Evolutionary conservation across 2,888 invertebrate genomes (phyloP).

Genomic region (Hirtodrosophila duncani): DNA sequence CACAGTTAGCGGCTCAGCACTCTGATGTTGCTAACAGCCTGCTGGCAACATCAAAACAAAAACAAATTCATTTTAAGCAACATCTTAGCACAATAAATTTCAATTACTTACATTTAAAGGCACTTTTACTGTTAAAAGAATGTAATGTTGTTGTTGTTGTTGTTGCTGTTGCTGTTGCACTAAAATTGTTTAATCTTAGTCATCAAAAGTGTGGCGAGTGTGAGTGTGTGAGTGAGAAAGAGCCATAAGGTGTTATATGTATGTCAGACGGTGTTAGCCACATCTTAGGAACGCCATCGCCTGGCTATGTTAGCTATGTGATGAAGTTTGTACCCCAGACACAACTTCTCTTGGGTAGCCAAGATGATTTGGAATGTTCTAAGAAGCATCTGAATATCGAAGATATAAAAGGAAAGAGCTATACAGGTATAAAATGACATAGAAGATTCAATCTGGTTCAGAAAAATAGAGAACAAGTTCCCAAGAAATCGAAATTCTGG

Average conservation of each 20-base stretch:
- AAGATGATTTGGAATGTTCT: not conserved
- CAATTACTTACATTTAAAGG: constrained; percentile 73
- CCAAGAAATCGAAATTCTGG: too few relatives aligned
- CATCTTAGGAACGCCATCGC: too few relatives aligned
- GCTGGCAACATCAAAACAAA: constrained; percentile 36
- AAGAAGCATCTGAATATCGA: not conserved
- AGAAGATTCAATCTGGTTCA: not conserved
- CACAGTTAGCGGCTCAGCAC: constrained; percentile 17
- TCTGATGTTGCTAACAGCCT: not conserved
- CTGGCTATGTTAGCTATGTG: too few relatives aligned
- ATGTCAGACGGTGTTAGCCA: too few relatives aligned
- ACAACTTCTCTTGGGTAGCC: too few relatives aligned
- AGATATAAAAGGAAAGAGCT: too few relatives aligned
- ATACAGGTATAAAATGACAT: too few relatives aligned
- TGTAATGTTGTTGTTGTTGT: constrained; percentile 42
- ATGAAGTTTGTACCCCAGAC: too few relatives aligned
- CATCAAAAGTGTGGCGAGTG: constrained; percentile 16
- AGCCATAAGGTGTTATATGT: too few relatives aligned
- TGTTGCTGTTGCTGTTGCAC: constrained; percentile 25
- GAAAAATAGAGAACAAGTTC: too few relatives aligned
- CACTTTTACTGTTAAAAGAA: constrained; percentile 71
- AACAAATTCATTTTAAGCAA: constrained; percentile 43
- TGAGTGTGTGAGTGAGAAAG: too few relatives aligned
- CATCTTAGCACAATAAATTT: constrained; percentile 72
- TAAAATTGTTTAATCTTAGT: constrained; percentile 36